Conservation (phyloP, 23 tunicate genomes). For the Halocynthia roretzi region DNA sequence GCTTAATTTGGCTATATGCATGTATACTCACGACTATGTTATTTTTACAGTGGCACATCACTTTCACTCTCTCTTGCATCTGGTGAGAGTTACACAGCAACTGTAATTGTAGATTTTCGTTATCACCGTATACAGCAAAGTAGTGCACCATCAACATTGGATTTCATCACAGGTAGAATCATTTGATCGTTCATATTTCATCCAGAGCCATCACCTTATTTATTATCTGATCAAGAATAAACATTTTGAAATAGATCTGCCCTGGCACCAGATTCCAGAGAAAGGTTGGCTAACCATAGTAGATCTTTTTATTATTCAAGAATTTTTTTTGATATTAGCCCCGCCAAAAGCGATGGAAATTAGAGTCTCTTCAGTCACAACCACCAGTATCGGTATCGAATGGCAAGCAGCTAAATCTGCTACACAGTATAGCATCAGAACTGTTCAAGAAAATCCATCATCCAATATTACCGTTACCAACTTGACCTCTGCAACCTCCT, state of each 20-base stretch:
- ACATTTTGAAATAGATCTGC: neutral
- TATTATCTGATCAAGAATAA: neutral
- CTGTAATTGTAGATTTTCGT: neutral
- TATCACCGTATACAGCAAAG: neutral
- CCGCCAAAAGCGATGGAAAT: conserved; percentile 1
- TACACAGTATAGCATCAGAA: neutral
- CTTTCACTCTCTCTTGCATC: no score
- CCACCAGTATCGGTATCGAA: neutral
- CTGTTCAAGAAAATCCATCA: no score
- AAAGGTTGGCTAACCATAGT: no score
- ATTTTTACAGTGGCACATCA: no score
- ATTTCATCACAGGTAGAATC: neutral
- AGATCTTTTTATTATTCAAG: no score
- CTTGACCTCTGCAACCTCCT: neutral
- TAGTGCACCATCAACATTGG: neutral
- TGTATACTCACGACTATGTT: no score
- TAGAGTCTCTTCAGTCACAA: neutral
- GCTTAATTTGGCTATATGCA: no score
- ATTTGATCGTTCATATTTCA: no score
- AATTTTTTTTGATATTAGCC: conserved; percentile 4
- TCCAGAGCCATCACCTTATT: no score
- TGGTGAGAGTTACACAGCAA: conserved; percentile 3
- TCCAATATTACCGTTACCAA: no score
- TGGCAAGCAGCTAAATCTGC: conserved; percentile 3
- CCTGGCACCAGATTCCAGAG: neutral